Conservation (phyloP, 2,888 invertebrate genomes). For the Hemithea aestivaria region DNA sequence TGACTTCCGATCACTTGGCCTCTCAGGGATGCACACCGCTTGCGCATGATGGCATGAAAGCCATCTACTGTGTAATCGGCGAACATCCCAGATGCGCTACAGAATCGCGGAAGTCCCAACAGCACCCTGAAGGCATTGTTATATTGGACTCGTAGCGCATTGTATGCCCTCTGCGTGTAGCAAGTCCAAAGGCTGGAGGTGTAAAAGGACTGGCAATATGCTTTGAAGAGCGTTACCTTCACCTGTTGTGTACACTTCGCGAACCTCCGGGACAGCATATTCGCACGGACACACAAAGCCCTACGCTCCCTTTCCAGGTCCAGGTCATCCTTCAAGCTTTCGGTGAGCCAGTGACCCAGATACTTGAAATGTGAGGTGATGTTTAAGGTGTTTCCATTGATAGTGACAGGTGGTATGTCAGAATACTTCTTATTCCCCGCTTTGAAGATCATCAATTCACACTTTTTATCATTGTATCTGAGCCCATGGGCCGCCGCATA, state of each 20-base stretch:
- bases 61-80: neutral
- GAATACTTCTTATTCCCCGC: neutral
- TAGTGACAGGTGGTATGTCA: neutral
- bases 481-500: neutral
- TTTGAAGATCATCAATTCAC: neutral
- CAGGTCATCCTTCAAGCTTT: neutral
- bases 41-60: neutral
- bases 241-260: neutral
- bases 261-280: neutral
- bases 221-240: neutral
- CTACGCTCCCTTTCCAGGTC: neutral
- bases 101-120: conserved; percentile 6
- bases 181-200: neutral
- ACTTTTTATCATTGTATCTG: neutral
- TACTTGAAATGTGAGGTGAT: neutral
- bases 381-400: neutral
- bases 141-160: conserved; percentile 1
- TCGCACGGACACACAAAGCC: neutral
- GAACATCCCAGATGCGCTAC: conserved; percentile 2
- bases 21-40: neutral
- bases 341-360: neutral
- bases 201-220: conserved; percentile 1
- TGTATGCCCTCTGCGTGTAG: neutral
- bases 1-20: neutral
- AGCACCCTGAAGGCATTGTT: conserved; percentile 6